A percentile compares a stretch with the other conserved stretches of the same genome.
Conservation (phyloP, 2,888 invertebrate species). For the Tyria jacobaeae region DNA sequence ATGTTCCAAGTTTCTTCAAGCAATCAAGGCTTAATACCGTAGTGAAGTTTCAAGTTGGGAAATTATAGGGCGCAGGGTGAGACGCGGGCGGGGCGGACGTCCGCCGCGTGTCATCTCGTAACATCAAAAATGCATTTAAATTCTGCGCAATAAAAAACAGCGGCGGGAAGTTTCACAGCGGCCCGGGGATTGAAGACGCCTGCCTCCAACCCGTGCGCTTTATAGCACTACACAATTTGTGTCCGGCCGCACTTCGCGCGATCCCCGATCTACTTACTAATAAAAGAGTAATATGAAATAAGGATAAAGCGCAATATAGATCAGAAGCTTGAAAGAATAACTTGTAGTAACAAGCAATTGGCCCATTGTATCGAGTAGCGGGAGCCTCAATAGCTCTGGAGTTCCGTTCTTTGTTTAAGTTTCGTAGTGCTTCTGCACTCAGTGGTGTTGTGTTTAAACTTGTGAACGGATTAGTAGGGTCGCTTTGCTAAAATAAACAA, state of each 20-base stretch:
- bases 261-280: slow-evolving; percentile 63
- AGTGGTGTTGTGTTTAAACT: slow-evolving; percentile 27
- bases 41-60: slow-evolving; percentile 86
- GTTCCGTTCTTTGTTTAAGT: slow-evolving; percentile 57
- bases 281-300: slow-evolving; percentile 52
- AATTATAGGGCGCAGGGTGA: slow-evolving; percentile 82
- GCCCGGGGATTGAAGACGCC: slow-evolving; percentile 78
- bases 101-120: slow-evolving; percentile 87
- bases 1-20: slow-evolving; percentile 86
- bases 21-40: slow-evolving; percentile 87
- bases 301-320: slow-evolving; percentile 22
- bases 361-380: slow-evolving; percentile 64
- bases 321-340: slow-evolving; percentile 49
- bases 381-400: slow-evolving; percentile 45
- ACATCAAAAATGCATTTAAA: slow-evolving; percentile 88
- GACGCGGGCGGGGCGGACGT: slow-evolving; percentile 73
- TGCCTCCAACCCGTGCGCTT: slow-evolving; percentile 65
- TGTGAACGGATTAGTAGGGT: slow-evolving; percentile 21
- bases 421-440: slow-evolving; percentile 22
- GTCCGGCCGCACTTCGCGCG: slow-evolving; percentile 61
- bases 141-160: slow-evolving; percentile 86
- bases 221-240: slow-evolving; percentile 73
- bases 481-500: slow-evolving; percentile 8
- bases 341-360: slow-evolving; percentile 64
- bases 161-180: slow-evolving; percentile 82